Conservation (phyloP, 1,140 invertebrate genomes). For the Drosophila melanogaster region DNA sequence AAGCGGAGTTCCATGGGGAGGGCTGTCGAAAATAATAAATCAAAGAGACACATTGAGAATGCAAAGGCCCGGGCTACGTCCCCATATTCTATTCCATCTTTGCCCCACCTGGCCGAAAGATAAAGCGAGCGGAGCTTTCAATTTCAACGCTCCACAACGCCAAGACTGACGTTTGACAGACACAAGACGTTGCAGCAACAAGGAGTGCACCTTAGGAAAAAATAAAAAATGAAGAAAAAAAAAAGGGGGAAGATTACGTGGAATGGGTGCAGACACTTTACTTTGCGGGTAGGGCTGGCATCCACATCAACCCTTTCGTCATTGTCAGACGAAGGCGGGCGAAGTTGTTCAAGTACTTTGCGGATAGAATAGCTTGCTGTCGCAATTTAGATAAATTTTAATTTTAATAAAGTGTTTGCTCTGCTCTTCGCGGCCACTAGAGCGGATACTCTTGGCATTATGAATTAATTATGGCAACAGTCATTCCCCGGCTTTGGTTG, state of each 20-base stretch:
- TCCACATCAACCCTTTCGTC: constrained; percentile 44
- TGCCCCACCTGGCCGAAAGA: constrained; percentile 31
- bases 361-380: constrained; percentile 73
- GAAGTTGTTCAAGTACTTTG: constrained; percentile 69
- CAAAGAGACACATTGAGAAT: constrained; percentile 60
- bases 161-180: constrained; percentile 53
- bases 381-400: constrained; percentile 80
- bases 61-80: constrained; percentile 18
- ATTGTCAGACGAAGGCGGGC: constrained; percentile 52
- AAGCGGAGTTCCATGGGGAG: constrained; percentile 20
- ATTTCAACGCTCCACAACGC: constrained; percentile 59
- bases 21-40: constrained; percentile 75
- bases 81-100: constrained; percentile 2
- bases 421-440: constrained; percentile 63
- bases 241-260: constrained; percentile 4
- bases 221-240: constrained; percentile 1
- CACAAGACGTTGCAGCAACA: constrained; percentile 40
- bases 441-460: constrained; percentile 61
- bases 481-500: constrained; percentile 17
- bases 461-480: constrained; percentile 73
- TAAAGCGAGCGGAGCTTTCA: constrained; percentile 55
- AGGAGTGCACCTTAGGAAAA: constrained; percentile 30
- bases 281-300: constrained; percentile 15
- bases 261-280: constrained; percentile 24
- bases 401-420: constrained; percentile 81